A percentile compares a stretch with the other conserved stretches of the same genome.
Evolutionary conservation across 1,140 invertebrate genomes (phyloP).

Genomic region (Drosophila murphyi): DNA sequence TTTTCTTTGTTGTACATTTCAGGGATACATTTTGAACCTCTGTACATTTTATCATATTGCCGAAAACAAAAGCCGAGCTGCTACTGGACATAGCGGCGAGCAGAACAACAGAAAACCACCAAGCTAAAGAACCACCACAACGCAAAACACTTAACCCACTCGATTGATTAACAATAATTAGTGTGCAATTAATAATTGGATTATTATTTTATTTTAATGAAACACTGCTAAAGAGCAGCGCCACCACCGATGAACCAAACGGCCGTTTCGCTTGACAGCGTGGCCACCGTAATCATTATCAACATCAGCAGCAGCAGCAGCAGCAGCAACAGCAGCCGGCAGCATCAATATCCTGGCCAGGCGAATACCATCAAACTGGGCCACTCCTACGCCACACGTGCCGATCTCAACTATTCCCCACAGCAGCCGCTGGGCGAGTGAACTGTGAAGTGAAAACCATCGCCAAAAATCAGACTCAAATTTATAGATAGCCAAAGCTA

Average conservation of each 20-base stretch:
- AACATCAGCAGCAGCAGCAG: conserved; percentile 31
- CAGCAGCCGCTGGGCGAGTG: conserved; percentile 28
- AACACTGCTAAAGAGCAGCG: conserved; percentile 60
- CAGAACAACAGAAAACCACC: background rate
- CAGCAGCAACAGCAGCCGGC: conserved; percentile 35
- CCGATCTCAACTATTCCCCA: conserved; percentile 75
- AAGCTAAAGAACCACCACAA: too few relatives aligned
- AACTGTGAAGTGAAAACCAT: background rate
- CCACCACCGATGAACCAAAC: conserved; percentile 73
- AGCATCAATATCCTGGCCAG: conserved; percentile 51
- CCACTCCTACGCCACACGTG: conserved; percentile 78
- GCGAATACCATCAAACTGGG: conserved; percentile 58
- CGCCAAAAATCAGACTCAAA: background rate
- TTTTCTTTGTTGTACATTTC: conserved; percentile 1
- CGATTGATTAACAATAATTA: background rate
- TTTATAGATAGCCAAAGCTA: conserved; percentile 1
- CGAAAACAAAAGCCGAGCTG: conserved; percentile 38
- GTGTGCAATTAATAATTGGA: background rate
- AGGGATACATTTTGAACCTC: conserved; percentile 67
- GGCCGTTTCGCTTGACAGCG: conserved; percentile 75
- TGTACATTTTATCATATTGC: conserved; percentile 24
- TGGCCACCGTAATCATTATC: conserved; percentile 68
- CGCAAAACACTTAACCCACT: background rate
- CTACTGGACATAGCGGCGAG: conserved; percentile 47
- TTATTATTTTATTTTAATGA: conserved; percentile 22